phyloP scores from a whole-genome alignment of 2,797 vertebrate genomes.

The Urocyon cinereoargenteus region DNA sequence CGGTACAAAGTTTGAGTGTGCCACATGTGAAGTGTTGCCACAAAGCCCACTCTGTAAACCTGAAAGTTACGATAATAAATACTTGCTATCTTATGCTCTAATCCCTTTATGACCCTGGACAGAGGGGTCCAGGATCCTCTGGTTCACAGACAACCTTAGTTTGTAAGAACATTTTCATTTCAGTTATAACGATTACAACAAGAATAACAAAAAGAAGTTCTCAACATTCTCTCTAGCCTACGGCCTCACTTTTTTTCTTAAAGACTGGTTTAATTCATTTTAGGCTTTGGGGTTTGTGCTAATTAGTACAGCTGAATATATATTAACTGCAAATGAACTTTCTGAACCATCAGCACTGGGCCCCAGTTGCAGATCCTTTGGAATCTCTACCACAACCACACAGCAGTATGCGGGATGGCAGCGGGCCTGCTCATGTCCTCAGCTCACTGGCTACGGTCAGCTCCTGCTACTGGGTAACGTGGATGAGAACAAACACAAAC shows the following conservation, averaged over 20 bases:
- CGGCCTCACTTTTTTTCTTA: not conserved
- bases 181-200: not conserved
- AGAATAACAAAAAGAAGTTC: not conserved
- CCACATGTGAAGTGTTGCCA: not conserved
- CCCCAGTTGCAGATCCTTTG: no score
- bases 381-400: not conserved
- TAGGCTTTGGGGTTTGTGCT: conserved; percentile 57
- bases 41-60: not conserved
- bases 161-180: not conserved
- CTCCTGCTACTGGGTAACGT: fast-evolving
- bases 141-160: not conserved
- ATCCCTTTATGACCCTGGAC: not conserved
- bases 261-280: conserved; percentile 66
- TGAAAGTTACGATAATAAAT: not conserved
- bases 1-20: not conserved
- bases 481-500: not conserved
- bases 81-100: not conserved
- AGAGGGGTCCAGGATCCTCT: not conserved
- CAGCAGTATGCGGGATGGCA: not conserved
- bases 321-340: conserved; percentile 65
- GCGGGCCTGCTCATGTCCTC: fast-evolving
- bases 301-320: conserved; percentile 63
- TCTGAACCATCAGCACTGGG: not conserved
- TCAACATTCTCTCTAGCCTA: conserved; percentile 39
- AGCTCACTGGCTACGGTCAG: not conserved